Percentiles rank a stretch among this genome's conserved stretches.
These are phyloP conservation scores for Choloepus hoffmanni DNA, from an alignment of 2,113 vertebrate species.

Conservation along the genomic window DNA sequence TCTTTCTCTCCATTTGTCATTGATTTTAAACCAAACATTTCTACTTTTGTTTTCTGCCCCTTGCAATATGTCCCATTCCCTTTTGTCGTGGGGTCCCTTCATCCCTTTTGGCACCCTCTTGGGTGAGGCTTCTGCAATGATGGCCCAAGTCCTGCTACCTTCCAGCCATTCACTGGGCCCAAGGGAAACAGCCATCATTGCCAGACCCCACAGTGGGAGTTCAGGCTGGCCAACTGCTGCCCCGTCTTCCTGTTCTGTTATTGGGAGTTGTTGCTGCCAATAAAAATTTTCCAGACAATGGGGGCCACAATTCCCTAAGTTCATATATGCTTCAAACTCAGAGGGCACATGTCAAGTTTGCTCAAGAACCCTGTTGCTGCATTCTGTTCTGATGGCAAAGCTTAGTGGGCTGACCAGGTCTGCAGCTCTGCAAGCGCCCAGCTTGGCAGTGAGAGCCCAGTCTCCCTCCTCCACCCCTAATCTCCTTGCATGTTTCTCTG, in stretches of 20 bases:
- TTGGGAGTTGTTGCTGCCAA: not conserved
- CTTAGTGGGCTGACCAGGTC: not conserved
- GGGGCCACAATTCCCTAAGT: not conserved
- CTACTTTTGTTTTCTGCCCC: not conserved
- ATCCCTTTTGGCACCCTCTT: not conserved
- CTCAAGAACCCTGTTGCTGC: not conserved
- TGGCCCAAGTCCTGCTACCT: not conserved
- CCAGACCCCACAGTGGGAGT: not conserved
- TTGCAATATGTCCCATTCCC: not conserved
- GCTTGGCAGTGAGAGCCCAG: fast-evolving
- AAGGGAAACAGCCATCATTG: not conserved
- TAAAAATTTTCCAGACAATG: not conserved
- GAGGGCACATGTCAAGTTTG: not conserved
- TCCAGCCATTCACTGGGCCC: not conserved
- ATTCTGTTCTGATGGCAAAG: not conserved
- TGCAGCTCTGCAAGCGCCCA: not conserved
- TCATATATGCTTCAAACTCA: not conserved
- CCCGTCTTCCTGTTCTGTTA: not conserved
- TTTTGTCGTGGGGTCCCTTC: not conserved
- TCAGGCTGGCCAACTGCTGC: not conserved
- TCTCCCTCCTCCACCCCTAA: not conserved
- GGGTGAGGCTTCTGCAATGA: not conserved
- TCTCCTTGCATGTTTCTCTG: not conserved
- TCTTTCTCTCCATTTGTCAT: not conserved
- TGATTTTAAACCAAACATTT: not conserved